Percentiles rank a stretch among this genome's conserved stretches.
These are phyloP conservation scores for Nebria ingens DNA, from an alignment of 1,140 invertebrate genomes.

Conservation along the genomic window DNA sequence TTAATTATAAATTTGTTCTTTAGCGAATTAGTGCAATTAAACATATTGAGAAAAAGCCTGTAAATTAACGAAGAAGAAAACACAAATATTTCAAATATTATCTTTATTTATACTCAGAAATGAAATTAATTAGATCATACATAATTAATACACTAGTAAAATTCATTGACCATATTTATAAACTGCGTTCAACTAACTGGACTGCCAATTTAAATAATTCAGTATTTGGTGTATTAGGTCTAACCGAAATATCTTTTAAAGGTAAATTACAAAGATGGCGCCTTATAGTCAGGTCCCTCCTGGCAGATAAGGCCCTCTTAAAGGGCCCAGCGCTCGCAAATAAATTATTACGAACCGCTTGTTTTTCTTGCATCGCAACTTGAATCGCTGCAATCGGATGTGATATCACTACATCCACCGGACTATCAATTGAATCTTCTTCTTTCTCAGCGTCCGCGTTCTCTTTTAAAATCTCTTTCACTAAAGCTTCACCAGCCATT, in stretches of 20 bases:
- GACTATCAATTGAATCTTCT: slow-evolving; percentile 19
- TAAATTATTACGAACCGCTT: slow-evolving; percentile 33
- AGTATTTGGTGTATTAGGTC: slow-evolving; percentile 29
- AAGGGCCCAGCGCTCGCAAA: slow-evolving; percentile 40
- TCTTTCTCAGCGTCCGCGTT: slow-evolving; percentile 28
- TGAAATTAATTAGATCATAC: too few species aligned
- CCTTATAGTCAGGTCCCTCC: slow-evolving; percentile 51
- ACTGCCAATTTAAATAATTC: slow-evolving; percentile 30
- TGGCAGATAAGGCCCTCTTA: slow-evolving; percentile 49
- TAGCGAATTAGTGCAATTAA: too few species aligned
- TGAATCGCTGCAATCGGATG: slow-evolving; percentile 53
- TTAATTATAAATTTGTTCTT: too few species aligned
- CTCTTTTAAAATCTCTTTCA: slow-evolving; percentile 45
- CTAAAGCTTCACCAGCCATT: slow-evolving; percentile 53
- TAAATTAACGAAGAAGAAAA: too few species aligned
- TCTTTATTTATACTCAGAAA: too few species aligned
- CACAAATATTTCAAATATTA: too few species aligned
- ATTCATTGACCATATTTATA: too few species aligned
- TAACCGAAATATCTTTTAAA: slow-evolving; percentile 37
- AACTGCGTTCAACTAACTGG: slow-evolving; percentile 28
- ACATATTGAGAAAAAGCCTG: too few species aligned
- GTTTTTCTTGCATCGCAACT: slow-evolving; percentile 36
- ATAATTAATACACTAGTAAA: too few species aligned
- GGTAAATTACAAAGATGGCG: slow-evolving; percentile 51
- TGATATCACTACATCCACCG: slow-evolving; percentile 17